Base-by-base conservation (phyloP, 2,888 invertebrate species). In the Margaritifera margaritifera region DNA sequence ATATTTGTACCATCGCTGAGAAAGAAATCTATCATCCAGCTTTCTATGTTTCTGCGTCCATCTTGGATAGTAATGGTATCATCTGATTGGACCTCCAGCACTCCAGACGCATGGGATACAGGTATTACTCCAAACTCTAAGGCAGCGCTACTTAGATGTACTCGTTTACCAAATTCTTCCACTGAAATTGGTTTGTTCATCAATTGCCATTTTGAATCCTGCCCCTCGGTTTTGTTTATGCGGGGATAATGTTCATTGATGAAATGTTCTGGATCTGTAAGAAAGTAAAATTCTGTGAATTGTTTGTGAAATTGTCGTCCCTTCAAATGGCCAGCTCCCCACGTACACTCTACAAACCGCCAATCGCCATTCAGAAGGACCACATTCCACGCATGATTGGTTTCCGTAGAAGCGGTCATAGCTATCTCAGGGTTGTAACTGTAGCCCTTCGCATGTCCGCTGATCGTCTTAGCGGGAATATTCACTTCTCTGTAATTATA, bases 231-330 rank as follows among this genome's bases (percentile, higher is more conserved):
- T 22, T 63, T 64, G 50, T 75, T 67, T 53, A 67, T 60, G 15
- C 68, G 71, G 20, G 80, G 77, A 61, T 76, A 77, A 56, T 80
- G 80, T 15, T 65, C 64, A 22, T 63, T 62, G 25, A 75, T 63
- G 31, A 80, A 77, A 24, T 59, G 66, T 25, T 77, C 72, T 0
- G 82, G 80, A 42, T 80, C 77, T 2, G 80, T 78, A n/a, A 82
- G 66, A 68, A 82, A 82, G 60, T 74, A 80, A 54, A 72, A 71
- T 8, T 82, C 82, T 24, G 74, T 69, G 24, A 67, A 71, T 2
- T 71, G 55, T 25, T 66, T 72, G 1, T 53, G n/a, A 27, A 69
- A 72, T 20, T 27, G 27, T 8, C 64, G 25, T 15, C 64, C 61
- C 19, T 61, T 56, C 0, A 63, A n/a, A 3, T 53, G 53, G 4